These are phyloP conservation scores for Salvelinus alpinus DNA, from an alignment of 2,113 vertebrate genomes.

Conservation along the genomic window DNA sequence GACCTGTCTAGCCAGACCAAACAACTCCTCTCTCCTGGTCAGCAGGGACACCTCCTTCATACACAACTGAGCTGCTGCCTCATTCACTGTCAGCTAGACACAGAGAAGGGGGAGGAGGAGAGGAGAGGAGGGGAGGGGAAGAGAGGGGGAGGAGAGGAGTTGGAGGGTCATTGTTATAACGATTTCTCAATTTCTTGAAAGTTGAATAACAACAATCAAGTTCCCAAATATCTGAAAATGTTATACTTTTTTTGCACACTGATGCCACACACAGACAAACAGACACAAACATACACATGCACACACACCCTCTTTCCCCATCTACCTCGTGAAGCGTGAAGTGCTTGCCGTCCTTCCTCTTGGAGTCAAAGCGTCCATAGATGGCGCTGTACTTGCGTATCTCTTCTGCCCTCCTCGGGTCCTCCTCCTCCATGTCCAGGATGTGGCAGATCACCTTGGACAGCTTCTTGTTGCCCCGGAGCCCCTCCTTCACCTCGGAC, in stretches of 20 bases:
- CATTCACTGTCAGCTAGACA: constrained; percentile 83
- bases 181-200: no score
- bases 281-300: no score
- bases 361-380: constrained; percentile 87
- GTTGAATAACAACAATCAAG: no score
- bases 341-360: constrained; percentile 88
- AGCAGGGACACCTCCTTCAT: constrained; percentile 83
- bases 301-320: background rate
- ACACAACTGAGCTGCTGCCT: constrained; percentile 87
- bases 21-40: constrained; percentile 85
- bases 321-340: constrained; percentile 85
- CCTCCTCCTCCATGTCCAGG: constrained; percentile 84
- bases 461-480: constrained; percentile 86
- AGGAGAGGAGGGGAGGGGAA: no score
- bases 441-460: constrained; percentile 89
- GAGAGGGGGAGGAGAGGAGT: no score
- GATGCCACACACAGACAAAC: no score
- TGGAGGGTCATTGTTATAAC: no score
- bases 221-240: no score
- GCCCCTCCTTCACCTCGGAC: constrained; percentile 79
- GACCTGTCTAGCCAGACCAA: constrained; percentile 82
- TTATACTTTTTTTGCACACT: no score
- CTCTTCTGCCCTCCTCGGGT: constrained; percentile 84
- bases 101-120: no score
- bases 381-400: constrained; percentile 90